Evolutionary conservation across 2,888 invertebrate species (phyloP), one percentile per base, ranked within the genome.

Genomic region (Stenurella melanura): DNA sequence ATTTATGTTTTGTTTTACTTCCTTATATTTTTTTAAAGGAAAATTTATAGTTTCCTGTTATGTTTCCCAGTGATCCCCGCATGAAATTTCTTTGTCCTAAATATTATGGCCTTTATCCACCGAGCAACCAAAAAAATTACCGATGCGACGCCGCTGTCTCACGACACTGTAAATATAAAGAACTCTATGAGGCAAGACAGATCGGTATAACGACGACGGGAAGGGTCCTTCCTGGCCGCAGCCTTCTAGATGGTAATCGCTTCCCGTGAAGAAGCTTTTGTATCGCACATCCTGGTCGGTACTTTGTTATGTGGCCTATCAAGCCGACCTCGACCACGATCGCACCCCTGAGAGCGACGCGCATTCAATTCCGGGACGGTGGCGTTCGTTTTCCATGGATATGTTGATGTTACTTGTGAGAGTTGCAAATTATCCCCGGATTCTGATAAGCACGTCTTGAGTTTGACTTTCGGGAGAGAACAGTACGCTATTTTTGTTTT

Each of bases 351-450:
- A 67, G 67, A 54, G 19, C 15, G 54, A 26, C 19, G 67, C 50
- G 54, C 67, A 54, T 67, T 67, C 67, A 67, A 67, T 67, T 67
- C 67, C n/a, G 54, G 19, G 67, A 67, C 17, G 61, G 18, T n/a
- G 67, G 42, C 67, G 19, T 67, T 1, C 67, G 67, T 67, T 67
- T 54, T 50, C 67, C 67, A 54, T 21, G 67, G 67, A 67, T 54
- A 67, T 26, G 67, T 67, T 67, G 67, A 67, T 67, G 67, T 67
- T 67, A 21, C 67, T 54, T 67, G 67, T 54, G 67, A 67, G 54
- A 67, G n/a, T 67, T 67, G 67, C 67, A 67, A 67, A 67, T 67
- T 67, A 64, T 42, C 17, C 67, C 1, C 15, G 26, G 38, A 42
- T 19, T 50, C 21, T 3, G 64, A 64, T 64, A 64, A 34, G 34